Evolutionary conservation across 53 echinoderm and acorn worm genomes (phyloP).

Genomic region (Zoroaster sp.): DNA sequence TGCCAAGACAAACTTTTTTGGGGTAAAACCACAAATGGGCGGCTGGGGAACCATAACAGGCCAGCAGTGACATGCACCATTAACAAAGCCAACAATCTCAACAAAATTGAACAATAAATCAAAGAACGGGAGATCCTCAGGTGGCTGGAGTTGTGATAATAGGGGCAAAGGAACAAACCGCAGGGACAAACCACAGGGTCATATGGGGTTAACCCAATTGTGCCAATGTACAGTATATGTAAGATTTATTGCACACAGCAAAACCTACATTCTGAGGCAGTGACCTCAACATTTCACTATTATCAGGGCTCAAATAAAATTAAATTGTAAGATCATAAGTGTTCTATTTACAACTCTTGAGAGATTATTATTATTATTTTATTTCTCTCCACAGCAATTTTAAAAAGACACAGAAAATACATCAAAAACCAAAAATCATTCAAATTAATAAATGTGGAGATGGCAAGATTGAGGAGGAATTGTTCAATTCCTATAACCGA

Average conservation of each 20-base stretch:
- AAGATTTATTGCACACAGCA: neutral
- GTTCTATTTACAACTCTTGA: too few relatives aligned
- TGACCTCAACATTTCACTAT: too few relatives aligned
- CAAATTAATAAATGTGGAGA: too few relatives aligned
- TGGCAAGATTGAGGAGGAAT: too few relatives aligned
- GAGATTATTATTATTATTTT: too few relatives aligned
- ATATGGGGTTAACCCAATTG: neutral
- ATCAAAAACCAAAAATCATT: too few relatives aligned
- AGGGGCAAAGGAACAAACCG: conserved; percentile 27
- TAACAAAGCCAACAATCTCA: conserved; percentile 25
- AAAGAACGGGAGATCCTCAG: neutral
- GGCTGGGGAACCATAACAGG: conserved; percentile 35
- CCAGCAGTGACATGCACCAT: conserved; percentile 25
- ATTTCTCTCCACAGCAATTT: too few relatives aligned
- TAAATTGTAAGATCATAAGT: too few relatives aligned
- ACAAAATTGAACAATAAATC: conserved; percentile 7
- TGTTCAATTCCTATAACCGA: too few relatives aligned
- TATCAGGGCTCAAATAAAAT: too few relatives aligned
- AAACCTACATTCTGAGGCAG: too few relatives aligned
- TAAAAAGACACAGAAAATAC: too few relatives aligned
- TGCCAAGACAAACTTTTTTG: neutral
- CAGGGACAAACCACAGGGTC: conserved; percentile 35
- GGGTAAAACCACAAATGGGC: conserved; percentile 11
- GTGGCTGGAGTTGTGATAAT: conserved; percentile 35
- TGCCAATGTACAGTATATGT: neutral